A percentile compares a stretch with the other conserved stretches of the same genome.
phyloP scores from a whole-genome alignment of 2,797 vertebrate genomes.

The Threskiornis aethiopicus region DNA sequence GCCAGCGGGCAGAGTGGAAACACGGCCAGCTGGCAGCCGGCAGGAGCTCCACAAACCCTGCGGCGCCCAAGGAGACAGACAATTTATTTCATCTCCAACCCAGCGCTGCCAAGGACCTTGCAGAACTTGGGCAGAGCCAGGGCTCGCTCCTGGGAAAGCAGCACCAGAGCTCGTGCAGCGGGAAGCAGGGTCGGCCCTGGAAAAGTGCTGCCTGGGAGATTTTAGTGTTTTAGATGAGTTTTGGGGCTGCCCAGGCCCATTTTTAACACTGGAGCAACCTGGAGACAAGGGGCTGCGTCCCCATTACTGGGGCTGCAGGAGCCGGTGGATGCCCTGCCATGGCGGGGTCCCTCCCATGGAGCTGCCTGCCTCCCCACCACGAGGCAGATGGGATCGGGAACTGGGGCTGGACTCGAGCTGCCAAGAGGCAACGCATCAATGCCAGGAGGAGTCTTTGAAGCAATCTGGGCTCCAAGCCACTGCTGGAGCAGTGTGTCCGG shows the following conservation, averaged over 20 bases:
- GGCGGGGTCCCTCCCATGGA: background rate
- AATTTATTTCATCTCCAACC: background rate
- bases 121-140: background rate
- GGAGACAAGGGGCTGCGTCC: background rate
- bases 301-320: background rate
- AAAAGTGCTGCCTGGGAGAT: background rate
- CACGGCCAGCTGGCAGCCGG: background rate
- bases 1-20: background rate
- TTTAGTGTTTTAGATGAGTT: background rate
- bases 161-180: background rate
- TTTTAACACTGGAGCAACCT: background rate
- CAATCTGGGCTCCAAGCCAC: background rate
- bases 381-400: background rate
- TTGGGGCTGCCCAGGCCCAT: background rate
- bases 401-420: background rate
- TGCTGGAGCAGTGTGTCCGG: background rate
- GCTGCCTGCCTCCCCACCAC: background rate
- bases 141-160: background rate
- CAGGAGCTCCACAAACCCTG: background rate
- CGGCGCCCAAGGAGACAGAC: background rate
- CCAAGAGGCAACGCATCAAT: background rate
- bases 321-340: background rate
- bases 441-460: background rate
- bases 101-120: background rate
- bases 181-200: background rate